Percentiles rank a stretch among this genome's conserved stretches.
Evolutionary conservation across 2,113 vertebrate genomes (phyloP).

Genomic region (Sander vitreus): DNA sequence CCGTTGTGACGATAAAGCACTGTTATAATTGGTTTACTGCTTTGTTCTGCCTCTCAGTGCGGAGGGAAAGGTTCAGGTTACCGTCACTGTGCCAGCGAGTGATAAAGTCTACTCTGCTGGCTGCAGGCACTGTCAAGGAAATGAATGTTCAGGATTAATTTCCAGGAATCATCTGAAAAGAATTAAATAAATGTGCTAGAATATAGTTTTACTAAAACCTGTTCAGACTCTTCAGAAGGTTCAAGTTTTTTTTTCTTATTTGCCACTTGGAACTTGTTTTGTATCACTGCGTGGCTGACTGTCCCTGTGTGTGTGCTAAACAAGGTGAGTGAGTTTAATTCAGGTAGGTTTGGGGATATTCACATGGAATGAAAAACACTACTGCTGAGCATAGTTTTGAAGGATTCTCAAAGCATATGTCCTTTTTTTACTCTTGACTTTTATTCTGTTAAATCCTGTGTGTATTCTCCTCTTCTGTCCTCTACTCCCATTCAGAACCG

Average conservation of each 20-base stretch:
- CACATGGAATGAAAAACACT: slow-evolving; percentile 32
- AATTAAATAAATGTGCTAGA: slow-evolving; percentile 54
- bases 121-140: slow-evolving; percentile 67
- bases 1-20: slow-evolving; percentile 70
- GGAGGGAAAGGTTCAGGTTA: slow-evolving; percentile 71
- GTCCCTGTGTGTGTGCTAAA: slow-evolving; percentile 50
- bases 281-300: slow-evolving; percentile 28
- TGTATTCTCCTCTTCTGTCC: slow-evolving; percentile 50
- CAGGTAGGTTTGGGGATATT: slow-evolving; percentile 38
- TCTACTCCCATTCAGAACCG: slow-evolving; percentile 85
- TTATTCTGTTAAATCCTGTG: slow-evolving; percentile 48
- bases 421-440: slow-evolving; percentile 37
- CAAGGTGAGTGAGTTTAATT: slow-evolving; percentile 55
- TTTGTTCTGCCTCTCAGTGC: slow-evolving; percentile 69
- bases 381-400: slow-evolving; percentile 41
- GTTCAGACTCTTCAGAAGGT: slow-evolving; percentile 59
- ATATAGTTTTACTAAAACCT: slow-evolving; percentile 52
- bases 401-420: slow-evolving; percentile 51
- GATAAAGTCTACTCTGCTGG: slow-evolving; percentile 71
- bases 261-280: slow-evolving; percentile 40
- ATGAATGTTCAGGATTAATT: slow-evolving; percentile 64
- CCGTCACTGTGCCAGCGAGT: slow-evolving; percentile 64
- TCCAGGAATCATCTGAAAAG: slow-evolving; percentile 62
- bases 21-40: slow-evolving; percentile 82
- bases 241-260: slow-evolving; percentile 17